Evolutionary conservation across 1,140 invertebrate genomes (phyloP).

Genomic region (Pantala flavescens): DNA sequence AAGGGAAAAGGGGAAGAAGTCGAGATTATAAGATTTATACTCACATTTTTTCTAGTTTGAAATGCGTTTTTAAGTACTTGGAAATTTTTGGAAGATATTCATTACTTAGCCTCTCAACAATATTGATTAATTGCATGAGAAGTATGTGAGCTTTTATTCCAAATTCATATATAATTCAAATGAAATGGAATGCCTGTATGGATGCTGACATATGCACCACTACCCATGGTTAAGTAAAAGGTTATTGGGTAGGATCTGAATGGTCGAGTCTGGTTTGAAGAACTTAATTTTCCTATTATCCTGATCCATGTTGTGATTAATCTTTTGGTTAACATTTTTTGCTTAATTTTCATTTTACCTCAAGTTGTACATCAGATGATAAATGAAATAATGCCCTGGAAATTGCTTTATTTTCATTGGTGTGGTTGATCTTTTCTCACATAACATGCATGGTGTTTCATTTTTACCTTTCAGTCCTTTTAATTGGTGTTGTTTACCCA

Average conservation of each 20-base stretch:
- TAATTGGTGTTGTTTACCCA: too few relatives aligned
- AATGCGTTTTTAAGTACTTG: neutral
- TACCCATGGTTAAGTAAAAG: neutral
- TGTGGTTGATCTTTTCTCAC: neutral
- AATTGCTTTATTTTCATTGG: neutral
- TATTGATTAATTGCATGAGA: neutral
- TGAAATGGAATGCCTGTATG: slow-evolving; percentile 9
- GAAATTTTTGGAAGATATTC: neutral
- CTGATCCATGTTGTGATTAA: neutral
- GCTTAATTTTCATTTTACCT: neutral
- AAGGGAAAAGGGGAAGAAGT: neutral
- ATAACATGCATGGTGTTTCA: too few relatives aligned
- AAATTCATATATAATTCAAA: neutral
- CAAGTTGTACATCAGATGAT: neutral
- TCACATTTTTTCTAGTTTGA: neutral
- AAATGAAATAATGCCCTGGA: neutral
- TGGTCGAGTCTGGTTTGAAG: neutral
- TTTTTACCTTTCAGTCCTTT: too few relatives aligned
- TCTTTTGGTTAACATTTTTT: neutral
- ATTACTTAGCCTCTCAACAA: slow-evolving; percentile 6
- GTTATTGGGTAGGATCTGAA: neutral
- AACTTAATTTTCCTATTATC: neutral
- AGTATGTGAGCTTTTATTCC: neutral
- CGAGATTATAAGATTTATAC: neutral
- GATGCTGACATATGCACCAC: neutral